phyloP scores from a whole-genome alignment of 2,888 invertebrate genomes.

The Neria commutata region DNA sequence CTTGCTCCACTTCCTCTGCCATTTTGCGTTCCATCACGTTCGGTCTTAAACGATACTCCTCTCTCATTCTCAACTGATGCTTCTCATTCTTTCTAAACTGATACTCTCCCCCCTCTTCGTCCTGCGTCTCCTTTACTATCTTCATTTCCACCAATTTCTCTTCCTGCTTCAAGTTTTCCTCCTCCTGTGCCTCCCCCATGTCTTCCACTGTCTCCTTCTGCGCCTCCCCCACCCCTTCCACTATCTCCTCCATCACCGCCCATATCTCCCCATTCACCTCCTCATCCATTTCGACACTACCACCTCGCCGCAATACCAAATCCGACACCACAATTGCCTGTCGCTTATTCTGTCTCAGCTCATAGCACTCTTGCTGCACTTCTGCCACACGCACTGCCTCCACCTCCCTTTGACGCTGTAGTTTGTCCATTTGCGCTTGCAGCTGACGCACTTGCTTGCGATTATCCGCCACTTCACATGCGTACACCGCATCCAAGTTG shows the following conservation, averaged over 20 bases:
- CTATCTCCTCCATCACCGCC: too few relatives aligned
- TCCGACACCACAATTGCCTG: not conserved
- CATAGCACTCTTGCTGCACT: slow-evolving; percentile 27
- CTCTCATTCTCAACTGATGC: too few relatives aligned
- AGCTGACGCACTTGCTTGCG: slow-evolving; percentile 34
- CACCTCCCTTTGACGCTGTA: slow-evolving; percentile 29
- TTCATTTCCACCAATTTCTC: not conserved
- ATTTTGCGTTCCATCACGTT: too few relatives aligned
- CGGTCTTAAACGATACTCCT: too few relatives aligned
- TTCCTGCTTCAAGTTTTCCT: not conserved
- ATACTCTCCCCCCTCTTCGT: not conserved
- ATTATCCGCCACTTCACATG: slow-evolving; percentile 22
- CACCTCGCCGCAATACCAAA: not conserved
- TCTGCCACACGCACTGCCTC: slow-evolving; percentile 17
- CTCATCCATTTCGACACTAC: not conserved
- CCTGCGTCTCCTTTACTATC: not conserved
- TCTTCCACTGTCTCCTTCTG: too few relatives aligned
- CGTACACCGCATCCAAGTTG: slow-evolving; percentile 20
- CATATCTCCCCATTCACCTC: too few relatives aligned
- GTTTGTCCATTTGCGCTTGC: slow-evolving; percentile 36
- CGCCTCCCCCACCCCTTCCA: too few relatives aligned
- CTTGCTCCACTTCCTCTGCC: not conserved
- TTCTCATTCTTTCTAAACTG: too few relatives aligned
- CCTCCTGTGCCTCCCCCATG: not conserved
- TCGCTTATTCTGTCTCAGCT: too few relatives aligned